Percentiles rank a stretch among this genome's conserved stretches.
Evolutionary conservation across 2,113 vertebrate genomes (phyloP).

Genomic region (Rhinogobius similis): DNA sequence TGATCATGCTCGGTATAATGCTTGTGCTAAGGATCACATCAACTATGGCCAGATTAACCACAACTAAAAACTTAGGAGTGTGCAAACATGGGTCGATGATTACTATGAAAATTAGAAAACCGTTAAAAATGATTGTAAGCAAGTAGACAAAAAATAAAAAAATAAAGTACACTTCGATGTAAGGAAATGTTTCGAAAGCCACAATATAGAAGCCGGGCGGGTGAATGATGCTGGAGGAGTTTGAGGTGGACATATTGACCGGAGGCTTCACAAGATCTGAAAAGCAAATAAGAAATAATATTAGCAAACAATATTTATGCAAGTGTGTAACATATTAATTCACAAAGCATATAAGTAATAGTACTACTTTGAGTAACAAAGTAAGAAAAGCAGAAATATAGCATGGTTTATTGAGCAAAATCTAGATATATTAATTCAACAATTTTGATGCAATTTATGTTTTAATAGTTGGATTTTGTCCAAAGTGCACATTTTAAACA

Average conservation of each 20-base stretch:
- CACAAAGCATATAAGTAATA: not conserved
- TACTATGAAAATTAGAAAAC: constrained; percentile 41
- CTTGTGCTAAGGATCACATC: constrained; percentile 50
- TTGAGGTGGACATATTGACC: constrained; percentile 31
- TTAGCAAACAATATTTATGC: not conserved
- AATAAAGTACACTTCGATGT: constrained; percentile 41
- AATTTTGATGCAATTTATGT: too few relatives aligned
- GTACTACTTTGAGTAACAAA: not conserved
- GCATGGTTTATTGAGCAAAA: too few relatives aligned
- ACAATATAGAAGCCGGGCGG: constrained; percentile 59
- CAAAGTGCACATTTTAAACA: too few relatives aligned
- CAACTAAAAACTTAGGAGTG: constrained; percentile 57
- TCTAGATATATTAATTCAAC: too few relatives aligned
- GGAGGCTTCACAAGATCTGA: not conserved
- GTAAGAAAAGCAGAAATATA: not conserved
- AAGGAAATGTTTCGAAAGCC: constrained; percentile 30
- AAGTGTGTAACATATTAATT: too few relatives aligned
- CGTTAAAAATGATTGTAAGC: constrained; percentile 45
- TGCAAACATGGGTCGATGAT: constrained; percentile 37
- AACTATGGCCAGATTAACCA: constrained; percentile 49
- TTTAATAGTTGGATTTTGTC: too few relatives aligned
- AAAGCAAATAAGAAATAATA: not conserved
- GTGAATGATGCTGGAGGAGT: constrained; percentile 35
- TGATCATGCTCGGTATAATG: constrained; percentile 57
- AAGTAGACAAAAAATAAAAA: constrained; percentile 51